These are phyloP conservation scores for Luidia sarsii DNA, from an alignment of 53 echinoderm and acorn worm species.

Conservation along the genomic window DNA sequence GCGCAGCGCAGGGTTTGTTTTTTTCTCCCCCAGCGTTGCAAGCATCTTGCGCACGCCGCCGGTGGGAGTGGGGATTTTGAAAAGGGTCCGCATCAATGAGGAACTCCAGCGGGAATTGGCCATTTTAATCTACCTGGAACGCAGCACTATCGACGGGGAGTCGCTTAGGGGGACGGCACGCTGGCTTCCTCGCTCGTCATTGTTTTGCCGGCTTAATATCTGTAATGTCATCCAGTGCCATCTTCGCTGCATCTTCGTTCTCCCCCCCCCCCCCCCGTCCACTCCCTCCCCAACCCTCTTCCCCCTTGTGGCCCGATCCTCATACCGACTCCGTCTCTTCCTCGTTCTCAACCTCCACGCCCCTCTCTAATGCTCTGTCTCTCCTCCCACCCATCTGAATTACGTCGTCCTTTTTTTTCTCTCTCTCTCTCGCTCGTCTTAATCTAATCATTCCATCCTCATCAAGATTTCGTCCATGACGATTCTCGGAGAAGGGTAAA, in stretches of 20 bases:
- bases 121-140: conserved; percentile 40
- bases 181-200: conserved; percentile 38
- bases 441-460: conserved; percentile 58
- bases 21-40: no score
- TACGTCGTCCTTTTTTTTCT: neutral
- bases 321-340: neutral
- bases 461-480: conserved; percentile 25
- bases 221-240: conserved; percentile 38
- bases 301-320: conserved; percentile 28
- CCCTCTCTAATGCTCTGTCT: neutral
- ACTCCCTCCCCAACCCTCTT: neutral
- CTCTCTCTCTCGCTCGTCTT: neutral
- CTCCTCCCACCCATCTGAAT: conserved; percentile 3
- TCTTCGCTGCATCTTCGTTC: conserved; percentile 2
- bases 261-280: neutral
- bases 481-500: no score
- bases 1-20: neutral
- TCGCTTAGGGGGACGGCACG: conserved; percentile 6
- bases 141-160: conserved; percentile 32
- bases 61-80: no score
- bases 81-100: conserved; percentile 10
- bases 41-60: no score
- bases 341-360: neutral
- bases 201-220: conserved; percentile 53
- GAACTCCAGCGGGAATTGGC: conserved; percentile 18